A percentile compares a stretch with the other conserved stretches of the same genome.
Conservation (phyloP, 30 jellyfish, hydroid and myxozoan species). For the Hydractinia symbiolongicarpus region DNA sequence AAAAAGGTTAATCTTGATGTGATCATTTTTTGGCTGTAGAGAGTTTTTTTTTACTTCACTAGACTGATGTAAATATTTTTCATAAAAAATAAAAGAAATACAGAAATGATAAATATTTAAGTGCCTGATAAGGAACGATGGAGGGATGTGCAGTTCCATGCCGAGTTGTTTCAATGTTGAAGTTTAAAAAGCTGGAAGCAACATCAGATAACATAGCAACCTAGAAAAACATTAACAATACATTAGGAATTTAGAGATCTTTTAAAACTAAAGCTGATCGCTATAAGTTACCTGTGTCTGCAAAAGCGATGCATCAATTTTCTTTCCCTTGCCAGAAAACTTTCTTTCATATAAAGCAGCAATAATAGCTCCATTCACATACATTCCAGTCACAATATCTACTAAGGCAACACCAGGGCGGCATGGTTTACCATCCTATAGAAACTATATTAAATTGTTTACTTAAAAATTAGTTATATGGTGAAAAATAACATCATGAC, state of each 20-base stretch:
- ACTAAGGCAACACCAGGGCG: constrained; percentile 92
- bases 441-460: background rate
- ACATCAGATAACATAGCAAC: constrained; percentile 76
- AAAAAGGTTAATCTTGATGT: background rate
- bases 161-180: constrained; percentile 59
- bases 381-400: constrained; percentile 88
- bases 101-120: constrained; percentile 26
- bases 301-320: constrained; percentile 72
- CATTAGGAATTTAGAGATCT: background rate
- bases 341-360: constrained; percentile 79
- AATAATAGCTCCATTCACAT: constrained; percentile 88
- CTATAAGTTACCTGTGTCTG: constrained; percentile 50
- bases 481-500: background rate
- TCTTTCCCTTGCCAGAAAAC: constrained; percentile 59
- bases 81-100: background rate
- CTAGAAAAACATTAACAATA: background rate
- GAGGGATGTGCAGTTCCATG: constrained; percentile 82
- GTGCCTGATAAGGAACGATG: constrained; percentile 93
- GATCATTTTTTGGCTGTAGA: background rate
- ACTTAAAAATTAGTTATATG: background rate
- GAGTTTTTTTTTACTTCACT: background rate
- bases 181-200: constrained; percentile 74
- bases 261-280: background rate
- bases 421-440: constrained; percentile 85
- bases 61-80: background rate